Base-by-base conservation (phyloP, 2,888 invertebrate species). In the Odontomyia ornata region DNA sequence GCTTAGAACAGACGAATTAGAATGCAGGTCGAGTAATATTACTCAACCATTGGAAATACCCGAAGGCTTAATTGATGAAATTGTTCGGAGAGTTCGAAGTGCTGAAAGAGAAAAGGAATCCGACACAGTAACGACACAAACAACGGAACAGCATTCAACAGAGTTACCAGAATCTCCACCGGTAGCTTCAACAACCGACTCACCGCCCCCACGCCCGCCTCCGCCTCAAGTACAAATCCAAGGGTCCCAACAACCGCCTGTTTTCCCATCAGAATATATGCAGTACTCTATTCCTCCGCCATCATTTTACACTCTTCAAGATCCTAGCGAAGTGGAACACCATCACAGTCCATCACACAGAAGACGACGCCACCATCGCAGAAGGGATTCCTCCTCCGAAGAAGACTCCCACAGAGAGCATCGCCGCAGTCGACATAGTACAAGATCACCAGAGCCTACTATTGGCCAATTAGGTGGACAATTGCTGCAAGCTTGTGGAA, bases 381-480 rank as follows among this genome's bases (percentile, higher is more conserved):
- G 86, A 78, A 87, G 86, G n/a, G 88, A 88, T 80, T 88, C 89
- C 81, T 88, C 89, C 81, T 88, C 90, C 0, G 88, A 89, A 9
- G 89, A 90, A 25, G 87, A 86, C 11, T 86, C 87, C 56, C 86
- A 88, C 84, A 87, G 4, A 82, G 88, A 78, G 84, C 88, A 80
- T 81, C 87, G 84, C 82, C 88, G 84, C 64, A 84, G 84, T 28
- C 83, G 83, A 30, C 80, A 78, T 57, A 84, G 83, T 75, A 83
- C 83, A 25, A 87, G 88, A 81, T 82, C 87, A 0, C 89, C 90
- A 13, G 92, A 93, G 81, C 91, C 91, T 0, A 89, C 91, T 1
- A 90, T 95, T 79, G 87, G 89, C 0, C 92, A 93, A 82, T 90
- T 93, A 28, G 91, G 93, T 13, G 89, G 90, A 0, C 93, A 93